Percentiles rank a stretch among this genome's conserved stretches.
phyloP scores from a whole-genome alignment of 2,797 vertebrate species.

The Sebastes taczanowskii region DNA sequence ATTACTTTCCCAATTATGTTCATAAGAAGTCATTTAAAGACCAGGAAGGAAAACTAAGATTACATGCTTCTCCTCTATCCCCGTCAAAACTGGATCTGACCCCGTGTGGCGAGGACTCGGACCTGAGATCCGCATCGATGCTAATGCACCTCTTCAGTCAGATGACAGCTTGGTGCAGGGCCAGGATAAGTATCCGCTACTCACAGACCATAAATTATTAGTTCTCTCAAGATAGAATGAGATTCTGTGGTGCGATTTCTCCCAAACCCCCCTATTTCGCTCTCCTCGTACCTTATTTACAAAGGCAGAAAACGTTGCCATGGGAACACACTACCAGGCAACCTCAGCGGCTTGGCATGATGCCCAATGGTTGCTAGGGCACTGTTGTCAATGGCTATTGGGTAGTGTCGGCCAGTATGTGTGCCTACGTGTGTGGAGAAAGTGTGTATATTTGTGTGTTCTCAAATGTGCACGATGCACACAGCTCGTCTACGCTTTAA shows the following conservation, averaged over 20 bases:
- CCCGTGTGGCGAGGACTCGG: background rate
- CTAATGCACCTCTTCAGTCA: conserved; percentile 41
- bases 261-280: conserved; percentile 56
- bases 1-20: background rate
- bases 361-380: conserved; percentile 87
- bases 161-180: conserved; percentile 37
- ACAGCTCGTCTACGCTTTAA: conserved; percentile 2
- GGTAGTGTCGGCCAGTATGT: conserved; percentile 70
- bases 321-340: conserved; percentile 85
- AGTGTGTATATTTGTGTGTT: conserved; percentile 9
- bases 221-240: conserved; percentile 59
- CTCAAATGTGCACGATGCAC: background rate
- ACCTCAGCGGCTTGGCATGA: conserved; percentile 83
- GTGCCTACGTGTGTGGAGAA: conserved; percentile 35
- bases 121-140: conserved; percentile 17
- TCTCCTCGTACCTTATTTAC: conserved; percentile 80
- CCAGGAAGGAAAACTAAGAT: background rate
- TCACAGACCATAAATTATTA: conserved; percentile 65
- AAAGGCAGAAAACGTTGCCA: conserved; percentile 84
- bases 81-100: conserved; percentile 16
- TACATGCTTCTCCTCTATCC: background rate
- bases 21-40: background rate
- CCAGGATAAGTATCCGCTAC: conserved; percentile 36
- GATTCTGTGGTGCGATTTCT: conserved; percentile 61
- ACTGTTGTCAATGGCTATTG: conserved; percentile 82